phyloP scores from a whole-genome alignment of 2,888 invertebrate species.

The Lasioglossum calceatum region DNA sequence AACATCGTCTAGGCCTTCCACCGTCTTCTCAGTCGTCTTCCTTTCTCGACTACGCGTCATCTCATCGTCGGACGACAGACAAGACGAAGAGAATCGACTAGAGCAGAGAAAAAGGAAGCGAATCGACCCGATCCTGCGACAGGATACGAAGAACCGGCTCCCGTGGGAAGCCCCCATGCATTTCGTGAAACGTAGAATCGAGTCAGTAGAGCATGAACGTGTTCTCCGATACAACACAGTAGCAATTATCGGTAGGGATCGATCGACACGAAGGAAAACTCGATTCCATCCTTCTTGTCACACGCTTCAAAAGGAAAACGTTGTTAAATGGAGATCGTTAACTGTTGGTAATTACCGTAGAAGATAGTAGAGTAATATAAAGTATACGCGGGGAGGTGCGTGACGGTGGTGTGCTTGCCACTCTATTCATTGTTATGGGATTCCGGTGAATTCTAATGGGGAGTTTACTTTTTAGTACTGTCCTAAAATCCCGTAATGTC shows the following conservation, averaged over 20 bases:
- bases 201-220: constrained; percentile 59
- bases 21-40: constrained; percentile 16
- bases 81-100: not conserved
- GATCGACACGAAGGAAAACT: constrained; percentile 18
- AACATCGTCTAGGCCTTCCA: constrained; percentile 84
- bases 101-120: not conserved
- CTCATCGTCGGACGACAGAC: not conserved
- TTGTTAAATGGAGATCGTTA: constrained; percentile 67
- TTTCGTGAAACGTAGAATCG: constrained; percentile 60
- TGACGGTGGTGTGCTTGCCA: constrained; percentile 37
- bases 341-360: constrained; percentile 66
- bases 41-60: not conserved
- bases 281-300: constrained; percentile 60
- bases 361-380: constrained; percentile 65
- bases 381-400: constrained; percentile 41
- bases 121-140: constrained; percentile 15
- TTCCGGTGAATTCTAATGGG: constrained; percentile 14
- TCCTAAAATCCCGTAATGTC: constrained; percentile 8
- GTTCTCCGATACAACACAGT: constrained; percentile 43
- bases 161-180: constrained; percentile 53
- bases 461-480: constrained; percentile 11
- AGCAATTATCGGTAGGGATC: constrained; percentile 44
- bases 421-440: not conserved
- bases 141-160: constrained; percentile 33
- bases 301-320: constrained; percentile 44